Percentiles rank a stretch among this genome's conserved stretches.
These are phyloP conservation scores for Xanthorhoe spadicearia DNA, from an alignment of 2,888 invertebrate species.

Conservation along the genomic window DNA sequence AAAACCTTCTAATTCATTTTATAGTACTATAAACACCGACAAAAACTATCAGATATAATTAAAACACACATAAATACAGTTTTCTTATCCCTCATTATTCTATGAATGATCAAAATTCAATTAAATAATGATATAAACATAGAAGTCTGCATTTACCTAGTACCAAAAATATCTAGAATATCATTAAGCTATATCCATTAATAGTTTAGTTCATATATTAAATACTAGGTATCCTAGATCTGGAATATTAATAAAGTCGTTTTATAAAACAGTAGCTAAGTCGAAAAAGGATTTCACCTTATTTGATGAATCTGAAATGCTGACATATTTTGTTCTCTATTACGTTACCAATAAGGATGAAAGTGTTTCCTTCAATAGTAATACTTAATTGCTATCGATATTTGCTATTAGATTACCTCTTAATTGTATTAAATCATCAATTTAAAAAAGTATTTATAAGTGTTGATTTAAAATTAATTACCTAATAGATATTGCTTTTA, in stretches of 20 bases:
- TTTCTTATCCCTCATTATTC: not conserved
- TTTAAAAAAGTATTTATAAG: not conserved
- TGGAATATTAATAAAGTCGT: not conserved
- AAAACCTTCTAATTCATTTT: not conserved
- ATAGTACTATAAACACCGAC: not conserved
- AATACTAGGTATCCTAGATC: not conserved
- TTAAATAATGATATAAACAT: not conserved
- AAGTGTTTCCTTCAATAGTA: too few relatives aligned
- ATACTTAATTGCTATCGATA: not conserved
- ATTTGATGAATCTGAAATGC: not conserved
- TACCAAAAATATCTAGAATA: not conserved
- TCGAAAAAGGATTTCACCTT: not conserved
- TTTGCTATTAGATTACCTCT: not conserved
- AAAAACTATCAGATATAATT: not conserved
- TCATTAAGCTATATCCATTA: not conserved
- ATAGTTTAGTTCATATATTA: not conserved
- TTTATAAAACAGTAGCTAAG: not conserved
- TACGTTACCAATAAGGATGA: not conserved
- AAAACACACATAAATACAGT: not conserved
- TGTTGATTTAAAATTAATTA: not conserved
- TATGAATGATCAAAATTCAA: not conserved
- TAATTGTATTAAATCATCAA: not conserved
- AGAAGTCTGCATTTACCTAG: not conserved
- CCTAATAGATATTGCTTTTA: not conserved
- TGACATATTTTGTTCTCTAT: slow-evolving; percentile 9